Conservation (phyloP, 1,140 invertebrate species). For the Monochamus saltuarius region DNA sequence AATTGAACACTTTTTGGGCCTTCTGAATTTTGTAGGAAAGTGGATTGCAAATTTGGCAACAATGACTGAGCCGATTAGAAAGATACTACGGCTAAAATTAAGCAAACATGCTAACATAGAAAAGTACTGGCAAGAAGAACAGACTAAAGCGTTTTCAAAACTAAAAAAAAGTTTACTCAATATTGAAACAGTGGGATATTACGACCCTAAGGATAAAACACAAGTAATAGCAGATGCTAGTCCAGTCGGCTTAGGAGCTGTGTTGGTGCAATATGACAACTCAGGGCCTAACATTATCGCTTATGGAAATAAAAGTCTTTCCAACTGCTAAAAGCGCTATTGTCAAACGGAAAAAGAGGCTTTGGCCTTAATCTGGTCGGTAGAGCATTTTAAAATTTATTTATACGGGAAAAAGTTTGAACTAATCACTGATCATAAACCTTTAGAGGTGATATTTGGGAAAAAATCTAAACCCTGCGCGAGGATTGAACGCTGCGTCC, state of each 20-base stretch:
- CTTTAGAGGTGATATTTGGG: slow-evolving; percentile 14
- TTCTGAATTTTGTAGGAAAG: slow-evolving; percentile 26
- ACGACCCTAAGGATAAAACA: slow-evolving; percentile 37
- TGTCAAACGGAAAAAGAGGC: slow-evolving; percentile 3
- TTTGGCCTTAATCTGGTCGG: background rate
- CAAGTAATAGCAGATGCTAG: slow-evolving; percentile 52
- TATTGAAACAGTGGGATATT: slow-evolving; percentile 55
- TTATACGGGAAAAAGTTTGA: background rate
- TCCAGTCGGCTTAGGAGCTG: slow-evolving; percentile 49
- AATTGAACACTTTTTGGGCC: slow-evolving; percentile 33
- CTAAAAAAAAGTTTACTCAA: background rate
- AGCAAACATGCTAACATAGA: slow-evolving; percentile 45
- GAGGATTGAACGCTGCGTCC: background rate
- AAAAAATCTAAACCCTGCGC: slow-evolving; percentile 9
- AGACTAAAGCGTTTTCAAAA: background rate
- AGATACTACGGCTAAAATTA: slow-evolving; percentile 35
- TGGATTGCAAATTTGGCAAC: slow-evolving; percentile 42
- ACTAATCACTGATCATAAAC: slow-evolving; percentile 14
- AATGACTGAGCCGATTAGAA: slow-evolving; percentile 5
- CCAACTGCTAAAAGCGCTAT: background rate
- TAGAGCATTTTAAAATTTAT: background rate
- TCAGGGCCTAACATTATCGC: slow-evolving; percentile 12
- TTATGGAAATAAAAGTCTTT: no score
- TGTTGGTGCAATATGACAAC: slow-evolving; percentile 25
- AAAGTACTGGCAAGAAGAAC: slow-evolving; percentile 36